Percentiles rank a stretch among this genome's conserved stretches.
Evolutionary conservation across 1,140 invertebrate genomes (phyloP).

Genomic region (Scaptomyza graminum): DNA sequence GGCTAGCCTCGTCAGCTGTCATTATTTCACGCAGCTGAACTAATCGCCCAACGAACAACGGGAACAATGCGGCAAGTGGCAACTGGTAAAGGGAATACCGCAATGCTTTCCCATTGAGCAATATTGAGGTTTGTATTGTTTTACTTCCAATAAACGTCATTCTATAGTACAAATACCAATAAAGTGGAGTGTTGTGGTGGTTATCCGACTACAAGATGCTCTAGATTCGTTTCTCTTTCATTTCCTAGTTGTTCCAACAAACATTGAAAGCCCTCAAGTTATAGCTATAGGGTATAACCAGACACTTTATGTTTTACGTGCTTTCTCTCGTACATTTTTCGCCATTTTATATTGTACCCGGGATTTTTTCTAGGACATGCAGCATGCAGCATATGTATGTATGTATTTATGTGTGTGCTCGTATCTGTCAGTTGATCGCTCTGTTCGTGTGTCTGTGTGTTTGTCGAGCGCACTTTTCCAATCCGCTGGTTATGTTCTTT

Average conservation of each 20-base stretch:
- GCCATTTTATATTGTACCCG: constrained; percentile 44
- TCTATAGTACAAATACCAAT: no score
- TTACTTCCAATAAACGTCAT: constrained; percentile 90
- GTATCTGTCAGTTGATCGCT: constrained; percentile 2
- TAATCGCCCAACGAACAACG: constrained; percentile 31
- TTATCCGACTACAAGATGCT: not conserved
- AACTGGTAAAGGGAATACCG: not conserved
- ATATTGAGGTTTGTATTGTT: constrained; percentile 87
- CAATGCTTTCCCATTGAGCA: constrained; percentile 85
- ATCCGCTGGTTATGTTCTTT: constrained; percentile 93
- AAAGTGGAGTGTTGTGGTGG: no score
- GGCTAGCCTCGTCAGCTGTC: constrained; percentile 30
- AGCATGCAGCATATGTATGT: no score
- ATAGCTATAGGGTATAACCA: constrained; percentile 21
- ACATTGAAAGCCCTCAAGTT: not conserved
- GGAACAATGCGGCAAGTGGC: not conserved
- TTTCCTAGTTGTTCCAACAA: not conserved
- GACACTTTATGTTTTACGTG: constrained; percentile 44
- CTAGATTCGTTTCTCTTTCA: not conserved
- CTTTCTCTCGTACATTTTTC: constrained; percentile 39
- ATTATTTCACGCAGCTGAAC: constrained; percentile 42
- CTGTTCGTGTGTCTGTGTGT: not conserved
- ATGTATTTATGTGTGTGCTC: no score
- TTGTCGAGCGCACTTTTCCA: constrained; percentile 40
- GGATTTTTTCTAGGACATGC: constrained; percentile 23